Conservation (phyloP, 2,113 vertebrate species). For the Semicossyphus pulcher region DNA sequence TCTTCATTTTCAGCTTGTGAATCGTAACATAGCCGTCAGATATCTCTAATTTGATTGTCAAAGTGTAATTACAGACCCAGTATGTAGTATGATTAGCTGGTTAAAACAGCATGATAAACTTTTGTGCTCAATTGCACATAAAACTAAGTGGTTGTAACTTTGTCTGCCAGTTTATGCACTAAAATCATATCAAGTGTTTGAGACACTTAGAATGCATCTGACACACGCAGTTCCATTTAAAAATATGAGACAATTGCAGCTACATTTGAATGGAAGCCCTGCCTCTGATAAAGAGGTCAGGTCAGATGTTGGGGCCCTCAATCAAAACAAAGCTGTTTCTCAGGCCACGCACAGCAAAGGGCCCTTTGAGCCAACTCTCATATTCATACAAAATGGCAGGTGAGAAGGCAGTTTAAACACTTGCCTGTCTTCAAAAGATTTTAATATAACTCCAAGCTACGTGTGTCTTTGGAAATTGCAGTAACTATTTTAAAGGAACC, state of each 20-base stretch:
- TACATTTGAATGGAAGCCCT: neutral
- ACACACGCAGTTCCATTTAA: neutral
- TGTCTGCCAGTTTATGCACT: conserved; percentile 9
- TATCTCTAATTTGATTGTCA: conserved; percentile 43
- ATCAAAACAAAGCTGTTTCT: no score
- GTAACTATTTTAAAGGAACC: neutral
- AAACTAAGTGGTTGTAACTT: neutral
- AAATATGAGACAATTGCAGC: neutral
- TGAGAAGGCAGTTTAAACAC: conserved; percentile 4
- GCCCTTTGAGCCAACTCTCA: neutral
- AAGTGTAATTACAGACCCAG: conserved; percentile 36
- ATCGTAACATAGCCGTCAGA: conserved; percentile 17
- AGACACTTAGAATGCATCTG: neutral
- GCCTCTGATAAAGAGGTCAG: neutral
- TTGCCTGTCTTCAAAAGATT: no score
- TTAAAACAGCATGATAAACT: conserved; percentile 39
- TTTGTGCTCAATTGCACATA: neutral
- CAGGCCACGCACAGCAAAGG: no score
- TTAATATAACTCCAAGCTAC: no score
- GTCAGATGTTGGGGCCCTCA: neutral
- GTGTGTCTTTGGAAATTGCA: no score
- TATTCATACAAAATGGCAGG: neutral
- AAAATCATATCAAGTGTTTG: conserved; percentile 2
- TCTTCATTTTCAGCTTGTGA: conserved; percentile 21
- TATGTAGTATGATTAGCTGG: conserved; percentile 33